These are phyloP conservation scores for Orchesella cincta DNA, from an alignment of 1,140 invertebrate genomes.

Conservation along the genomic window DNA sequence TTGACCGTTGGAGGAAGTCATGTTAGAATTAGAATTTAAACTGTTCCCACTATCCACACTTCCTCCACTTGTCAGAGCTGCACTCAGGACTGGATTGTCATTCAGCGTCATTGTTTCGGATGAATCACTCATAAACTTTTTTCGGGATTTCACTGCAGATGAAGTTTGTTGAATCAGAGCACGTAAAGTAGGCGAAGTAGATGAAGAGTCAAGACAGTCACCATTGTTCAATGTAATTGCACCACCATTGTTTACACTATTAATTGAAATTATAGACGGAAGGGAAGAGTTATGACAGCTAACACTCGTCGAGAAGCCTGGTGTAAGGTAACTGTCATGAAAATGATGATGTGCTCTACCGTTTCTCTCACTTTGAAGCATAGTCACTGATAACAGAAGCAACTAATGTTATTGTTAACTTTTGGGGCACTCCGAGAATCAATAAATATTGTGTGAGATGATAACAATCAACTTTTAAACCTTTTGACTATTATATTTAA, in stretches of 20 bases:
- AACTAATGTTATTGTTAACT: not conserved
- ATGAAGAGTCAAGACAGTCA: slow-evolving; percentile 8
- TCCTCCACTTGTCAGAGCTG: not conserved
- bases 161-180: slow-evolving; percentile 32
- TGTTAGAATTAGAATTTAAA: not conserved
- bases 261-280: slow-evolving; percentile 28
- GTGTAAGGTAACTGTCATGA: not conserved
- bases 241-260: not conserved
- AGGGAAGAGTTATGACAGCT: not conserved
- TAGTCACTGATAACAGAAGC: slow-evolving; percentile 18
- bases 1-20: not conserved
- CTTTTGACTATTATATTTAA: not conserved
- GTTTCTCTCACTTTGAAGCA: slow-evolving; percentile 20
- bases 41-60: not conserved
- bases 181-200: slow-evolving; percentile 30
- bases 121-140: not conserved
- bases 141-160: slow-evolving; percentile 15
- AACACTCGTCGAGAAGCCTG: not conserved
- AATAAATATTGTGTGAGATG: no score
- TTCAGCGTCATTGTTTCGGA: slow-evolving; percentile 32
- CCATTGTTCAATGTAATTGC: not conserved
- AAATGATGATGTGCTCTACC: slow-evolving; percentile 1
- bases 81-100: slow-evolving; percentile 33
- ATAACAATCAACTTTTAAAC: no score
- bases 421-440: not conserved